A percentile compares a stretch with the other conserved stretches of the same genome.
Conservation (phyloP, 2,113 vertebrate species). For the Corythornis madagascariensis region DNA sequence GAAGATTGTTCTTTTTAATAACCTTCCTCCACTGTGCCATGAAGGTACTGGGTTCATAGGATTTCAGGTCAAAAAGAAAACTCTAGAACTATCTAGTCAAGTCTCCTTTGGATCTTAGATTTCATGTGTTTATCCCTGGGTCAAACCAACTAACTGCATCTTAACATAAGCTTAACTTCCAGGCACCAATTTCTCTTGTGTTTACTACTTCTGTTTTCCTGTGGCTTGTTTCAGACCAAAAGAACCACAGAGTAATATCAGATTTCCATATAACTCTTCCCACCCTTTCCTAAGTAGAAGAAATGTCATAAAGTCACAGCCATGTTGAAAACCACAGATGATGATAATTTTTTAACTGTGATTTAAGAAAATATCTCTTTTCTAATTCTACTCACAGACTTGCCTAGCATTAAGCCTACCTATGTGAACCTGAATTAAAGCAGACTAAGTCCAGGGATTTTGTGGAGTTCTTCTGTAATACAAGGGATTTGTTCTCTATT, state of each 20-base stretch:
- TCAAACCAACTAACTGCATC: neutral
- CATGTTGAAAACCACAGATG: neutral
- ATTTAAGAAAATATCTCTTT: neutral
- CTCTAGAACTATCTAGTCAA: neutral
- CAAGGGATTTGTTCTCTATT: neutral
- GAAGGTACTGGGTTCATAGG: neutral
- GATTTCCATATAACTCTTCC: neutral
- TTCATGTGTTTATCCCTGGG: neutral
- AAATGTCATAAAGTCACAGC: neutral
- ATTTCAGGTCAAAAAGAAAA: neutral
- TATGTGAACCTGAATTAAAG: neutral
- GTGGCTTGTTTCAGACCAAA: neutral
- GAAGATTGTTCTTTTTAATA: neutral
- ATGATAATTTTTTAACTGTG: neutral
- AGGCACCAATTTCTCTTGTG: neutral
- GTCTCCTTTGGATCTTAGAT: neutral
- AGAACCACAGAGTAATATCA: neutral
- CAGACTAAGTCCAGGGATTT: neutral
- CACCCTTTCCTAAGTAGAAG: neutral
- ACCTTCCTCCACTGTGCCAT: neutral
- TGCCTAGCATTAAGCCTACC: neutral
- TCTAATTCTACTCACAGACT: neutral
- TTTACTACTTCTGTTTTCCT: neutral
- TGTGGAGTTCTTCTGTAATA: neutral
- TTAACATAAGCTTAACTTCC: neutral